A percentile compares a stretch with the other conserved stretches of the same genome.
phyloP scores from a whole-genome alignment of 2,113 vertebrate genomes.

The Dinomys branickii region DNA sequence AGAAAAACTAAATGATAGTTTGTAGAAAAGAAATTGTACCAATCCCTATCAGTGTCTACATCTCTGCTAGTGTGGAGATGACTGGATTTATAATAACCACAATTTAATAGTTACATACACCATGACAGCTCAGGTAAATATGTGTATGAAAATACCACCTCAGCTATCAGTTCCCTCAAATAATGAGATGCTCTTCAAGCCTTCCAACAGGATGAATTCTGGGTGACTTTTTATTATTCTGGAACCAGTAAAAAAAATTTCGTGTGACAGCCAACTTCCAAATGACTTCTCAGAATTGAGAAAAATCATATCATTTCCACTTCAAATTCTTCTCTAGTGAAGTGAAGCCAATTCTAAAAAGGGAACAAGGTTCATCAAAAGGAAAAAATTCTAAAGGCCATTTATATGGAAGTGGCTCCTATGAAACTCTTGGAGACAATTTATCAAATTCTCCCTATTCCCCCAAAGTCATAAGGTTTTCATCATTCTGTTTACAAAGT shows the following conservation, averaged over 20 bases:
- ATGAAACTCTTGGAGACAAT: not conserved
- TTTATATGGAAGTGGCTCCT: not conserved
- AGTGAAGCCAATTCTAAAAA: conserved; percentile 24
- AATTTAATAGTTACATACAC: not conserved
- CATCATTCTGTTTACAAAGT: not conserved
- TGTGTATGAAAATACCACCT: no score
- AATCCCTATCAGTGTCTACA: not conserved
- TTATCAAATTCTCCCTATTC: not conserved
- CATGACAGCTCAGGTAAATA: no score
- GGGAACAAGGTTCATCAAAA: not conserved
- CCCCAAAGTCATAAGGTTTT: not conserved
- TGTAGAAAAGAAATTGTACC: not conserved
- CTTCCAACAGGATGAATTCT: not conserved
- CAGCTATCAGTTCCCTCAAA: not conserved
- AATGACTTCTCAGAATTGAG: conserved; percentile 27
- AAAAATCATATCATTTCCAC: not conserved
- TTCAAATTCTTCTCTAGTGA: conserved; percentile 16
- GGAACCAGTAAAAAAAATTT: conserved; percentile 1
- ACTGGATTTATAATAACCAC: not conserved
- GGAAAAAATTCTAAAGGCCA: not conserved
- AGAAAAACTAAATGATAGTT: not conserved
- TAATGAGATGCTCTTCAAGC: not conserved
- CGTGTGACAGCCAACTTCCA: conserved; percentile 44
- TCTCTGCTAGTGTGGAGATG: not conserved
- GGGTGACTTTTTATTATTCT: not conserved